A percentile compares a stretch with the other conserved stretches of the same genome.
Evolutionary conservation across 2,113 vertebrate genomes (phyloP).

Genomic region (Epinephelus fuscoguttatus): DNA sequence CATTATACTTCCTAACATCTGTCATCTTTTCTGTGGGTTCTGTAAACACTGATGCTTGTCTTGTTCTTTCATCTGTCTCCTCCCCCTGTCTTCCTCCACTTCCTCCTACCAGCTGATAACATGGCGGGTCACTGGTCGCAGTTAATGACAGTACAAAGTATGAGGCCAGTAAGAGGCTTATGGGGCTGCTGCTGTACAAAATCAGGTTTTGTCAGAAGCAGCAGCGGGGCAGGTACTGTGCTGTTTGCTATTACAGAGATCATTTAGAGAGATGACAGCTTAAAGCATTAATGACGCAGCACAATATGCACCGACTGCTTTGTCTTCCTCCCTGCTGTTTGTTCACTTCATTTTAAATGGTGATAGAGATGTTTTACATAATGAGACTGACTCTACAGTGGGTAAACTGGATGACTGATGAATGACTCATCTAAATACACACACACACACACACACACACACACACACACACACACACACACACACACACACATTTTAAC

Average conservation of each 20-base stretch:
- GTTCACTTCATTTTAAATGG: not conserved
- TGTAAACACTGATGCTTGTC: not conserved
- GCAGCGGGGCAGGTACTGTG: not conserved
- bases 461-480: no score
- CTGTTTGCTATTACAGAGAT: constrained; percentile 15
- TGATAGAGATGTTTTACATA: not conserved
- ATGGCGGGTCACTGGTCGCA: not conserved
- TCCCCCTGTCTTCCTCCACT: not conserved
- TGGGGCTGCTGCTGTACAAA: constrained; percentile 1
- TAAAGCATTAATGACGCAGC: not conserved
- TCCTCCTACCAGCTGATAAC: constrained; percentile 24
- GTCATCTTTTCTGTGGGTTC: not conserved
- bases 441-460: no score
- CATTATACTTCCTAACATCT: not conserved
- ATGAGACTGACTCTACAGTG: not conserved
- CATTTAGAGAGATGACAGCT: constrained; percentile 8
- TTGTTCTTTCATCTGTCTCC: not conserved
- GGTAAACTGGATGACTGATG: not conserved
- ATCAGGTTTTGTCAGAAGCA: constrained; percentile 13
- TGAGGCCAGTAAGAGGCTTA: constrained; percentile 54
- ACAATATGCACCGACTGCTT: not conserved
- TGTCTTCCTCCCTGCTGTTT: fast-evolving
- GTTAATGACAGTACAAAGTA: constrained; percentile 19
- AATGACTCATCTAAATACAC: not conserved
- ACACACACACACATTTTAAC: not conserved